Percentiles rank a stretch among this genome's conserved stretches.
Conservation (phyloP, 2,113 vertebrate species). For the Neolamprologus sp. region DNA sequence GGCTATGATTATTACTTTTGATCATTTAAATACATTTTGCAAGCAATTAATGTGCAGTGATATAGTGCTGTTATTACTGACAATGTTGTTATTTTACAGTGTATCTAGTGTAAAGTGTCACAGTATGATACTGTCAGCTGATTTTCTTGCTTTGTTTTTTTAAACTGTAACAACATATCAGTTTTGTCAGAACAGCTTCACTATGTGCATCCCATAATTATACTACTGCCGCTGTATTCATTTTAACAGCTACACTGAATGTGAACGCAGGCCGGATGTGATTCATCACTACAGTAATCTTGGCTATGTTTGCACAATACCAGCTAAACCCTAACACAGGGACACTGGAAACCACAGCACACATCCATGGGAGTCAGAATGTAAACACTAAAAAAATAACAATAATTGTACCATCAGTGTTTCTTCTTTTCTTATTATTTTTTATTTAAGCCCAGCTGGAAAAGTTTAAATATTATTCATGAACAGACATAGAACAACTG, state of each 20-base stretch:
- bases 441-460: background rate
- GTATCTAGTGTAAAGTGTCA: background rate
- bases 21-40: background rate
- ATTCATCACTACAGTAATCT: background rate
- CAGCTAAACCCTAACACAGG: background rate
- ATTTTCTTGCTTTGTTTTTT: background rate
- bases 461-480: background rate
- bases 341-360: background rate
- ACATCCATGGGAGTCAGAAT: background rate
- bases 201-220: background rate
- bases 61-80: background rate
- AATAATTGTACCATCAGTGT: accelerated
- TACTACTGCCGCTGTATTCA: accelerated
- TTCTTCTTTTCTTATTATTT: background rate
- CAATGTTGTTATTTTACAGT: background rate
- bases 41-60: background rate
- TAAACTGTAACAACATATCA: background rate
- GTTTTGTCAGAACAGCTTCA: background rate
- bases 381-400: background rate
- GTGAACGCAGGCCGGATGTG: background rate
- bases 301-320: background rate
- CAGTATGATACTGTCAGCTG: background rate
- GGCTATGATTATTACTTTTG: background rate
- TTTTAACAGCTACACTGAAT: background rate
- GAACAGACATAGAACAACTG: background rate